A percentile compares a stretch with the other conserved stretches of the same genome.
phyloP scores from a whole-genome alignment of 2,888 invertebrate species.

The Caenorhabditis parvicauda region DNA sequence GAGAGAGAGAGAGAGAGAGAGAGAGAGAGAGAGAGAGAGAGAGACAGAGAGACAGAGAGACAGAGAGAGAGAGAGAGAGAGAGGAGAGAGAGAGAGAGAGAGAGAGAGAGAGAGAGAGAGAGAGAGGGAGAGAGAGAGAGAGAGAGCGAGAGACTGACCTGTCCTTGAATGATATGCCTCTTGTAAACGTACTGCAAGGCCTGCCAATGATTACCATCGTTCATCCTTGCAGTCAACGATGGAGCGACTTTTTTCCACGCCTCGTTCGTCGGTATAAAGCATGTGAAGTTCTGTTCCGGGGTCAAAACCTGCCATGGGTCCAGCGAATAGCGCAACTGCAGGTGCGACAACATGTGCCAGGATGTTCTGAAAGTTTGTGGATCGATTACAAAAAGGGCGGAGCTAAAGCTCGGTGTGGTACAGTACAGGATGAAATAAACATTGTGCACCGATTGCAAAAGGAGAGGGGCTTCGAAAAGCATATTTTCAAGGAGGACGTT shows the following conservation, averaged over 20 bases:
- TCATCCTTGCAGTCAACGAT: constrained; percentile 49
- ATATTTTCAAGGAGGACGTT: too few species aligned
- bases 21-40: not conserved
- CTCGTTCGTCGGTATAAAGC: constrained; percentile 84
- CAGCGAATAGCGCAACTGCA: constrained; percentile 57
- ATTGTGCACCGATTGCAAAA: too few species aligned
- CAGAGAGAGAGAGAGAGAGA: too few species aligned
- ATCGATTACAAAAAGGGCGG: too few species aligned
- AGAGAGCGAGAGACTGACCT: constrained; percentile 15
- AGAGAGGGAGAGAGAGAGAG: too few species aligned
- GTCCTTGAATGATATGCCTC: constrained; percentile 78
- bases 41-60: too few species aligned
- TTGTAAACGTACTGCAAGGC: constrained; percentile 69
- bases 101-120: not conserved
- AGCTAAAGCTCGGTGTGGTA: too few species aligned
- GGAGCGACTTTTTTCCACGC: constrained; percentile 77
- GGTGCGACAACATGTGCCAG: constrained; percentile 54
- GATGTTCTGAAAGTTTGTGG: constrained; percentile 37
- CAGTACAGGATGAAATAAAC: too few species aligned
- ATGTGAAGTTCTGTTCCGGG: constrained; percentile 73
- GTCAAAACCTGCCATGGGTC: constrained; percentile 63
- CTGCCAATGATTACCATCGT: constrained; percentile 60
- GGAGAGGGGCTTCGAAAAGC: too few species aligned
- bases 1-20: too few species aligned
- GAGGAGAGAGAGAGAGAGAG: too few species aligned